phyloP scores from a whole-genome alignment of 2,888 invertebrate genomes.

The Folsomia manolachei region DNA sequence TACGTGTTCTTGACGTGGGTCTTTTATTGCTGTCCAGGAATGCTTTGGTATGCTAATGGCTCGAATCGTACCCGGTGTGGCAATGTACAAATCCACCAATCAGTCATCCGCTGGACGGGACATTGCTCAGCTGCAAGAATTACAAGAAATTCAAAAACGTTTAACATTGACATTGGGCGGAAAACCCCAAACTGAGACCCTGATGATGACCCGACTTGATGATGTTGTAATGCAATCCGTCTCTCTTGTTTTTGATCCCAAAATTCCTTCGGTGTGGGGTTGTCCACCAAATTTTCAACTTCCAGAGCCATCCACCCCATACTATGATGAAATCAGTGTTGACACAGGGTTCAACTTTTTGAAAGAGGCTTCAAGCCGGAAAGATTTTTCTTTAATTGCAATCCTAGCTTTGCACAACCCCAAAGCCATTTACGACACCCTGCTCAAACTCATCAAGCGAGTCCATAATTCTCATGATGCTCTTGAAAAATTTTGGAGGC shows the following conservation, averaged over 20 bases:
- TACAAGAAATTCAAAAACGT: slow-evolving; percentile 32
- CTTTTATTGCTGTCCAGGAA: slow-evolving; percentile 25
- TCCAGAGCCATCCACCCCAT: slow-evolving; percentile 37
- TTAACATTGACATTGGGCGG: slow-evolving; percentile 31
- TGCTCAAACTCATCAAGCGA: slow-evolving; percentile 30
- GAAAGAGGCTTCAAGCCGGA: slow-evolving; percentile 23
- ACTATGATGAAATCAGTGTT: slow-evolving; percentile 31
- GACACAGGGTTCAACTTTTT: slow-evolving; percentile 28
- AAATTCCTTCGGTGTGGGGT: slow-evolving; percentile 29
- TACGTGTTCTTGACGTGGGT: too few relatives aligned
- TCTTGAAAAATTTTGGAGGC: slow-evolving; percentile 39
- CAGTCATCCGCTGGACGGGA: neutral
- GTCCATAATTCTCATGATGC: slow-evolving; percentile 43
- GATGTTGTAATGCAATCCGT: slow-evolving; percentile 41
- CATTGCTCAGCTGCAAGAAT: neutral
- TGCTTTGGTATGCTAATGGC: slow-evolving; percentile 42
- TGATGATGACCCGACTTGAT: slow-evolving; percentile 29
- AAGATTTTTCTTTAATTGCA: slow-evolving; percentile 31
- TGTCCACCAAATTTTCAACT: slow-evolving; percentile 26
- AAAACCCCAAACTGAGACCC: slow-evolving; percentile 23
- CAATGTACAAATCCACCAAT: slow-evolving; percentile 5
- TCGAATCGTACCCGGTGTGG: slow-evolving; percentile 33
- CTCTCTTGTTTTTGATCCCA: slow-evolving; percentile 35
- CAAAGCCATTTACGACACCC: slow-evolving; percentile 34
- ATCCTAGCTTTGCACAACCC: slow-evolving; percentile 32